Conservation (phyloP, 2,797 vertebrate species). For the Zalophus californianus region DNA sequence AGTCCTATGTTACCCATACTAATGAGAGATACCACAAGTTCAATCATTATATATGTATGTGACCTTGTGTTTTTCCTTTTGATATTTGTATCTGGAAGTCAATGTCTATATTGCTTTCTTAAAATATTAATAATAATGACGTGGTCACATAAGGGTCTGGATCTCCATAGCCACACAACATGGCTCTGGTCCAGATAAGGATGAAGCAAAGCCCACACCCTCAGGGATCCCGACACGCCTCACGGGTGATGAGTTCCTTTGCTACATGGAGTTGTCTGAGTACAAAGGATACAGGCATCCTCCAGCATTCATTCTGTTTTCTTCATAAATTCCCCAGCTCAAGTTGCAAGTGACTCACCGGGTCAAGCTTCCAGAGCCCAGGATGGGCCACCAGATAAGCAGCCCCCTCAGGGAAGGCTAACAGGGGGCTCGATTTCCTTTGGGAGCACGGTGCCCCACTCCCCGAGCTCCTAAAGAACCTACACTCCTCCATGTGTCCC, state of each 20-base stretch:
- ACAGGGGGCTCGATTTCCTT: background rate
- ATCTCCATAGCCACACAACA: too few relatives aligned
- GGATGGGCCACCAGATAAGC: background rate
- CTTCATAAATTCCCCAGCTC: background rate
- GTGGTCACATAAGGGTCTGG: too few relatives aligned
- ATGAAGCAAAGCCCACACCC: background rate
- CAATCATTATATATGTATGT: background rate
- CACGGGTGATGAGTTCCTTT: rapidly evolving
- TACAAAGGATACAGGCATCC: rapidly evolving
- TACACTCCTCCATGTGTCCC: too few relatives aligned
- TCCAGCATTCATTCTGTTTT: background rate
- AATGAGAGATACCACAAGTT: background rate
- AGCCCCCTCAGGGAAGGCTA: background rate
- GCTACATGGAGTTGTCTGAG: rapidly evolving
- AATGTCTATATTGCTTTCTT: background rate
- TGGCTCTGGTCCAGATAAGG: too few relatives aligned
- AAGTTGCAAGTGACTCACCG: too few relatives aligned
- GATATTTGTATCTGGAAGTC: too few relatives aligned
- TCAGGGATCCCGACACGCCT: background rate
- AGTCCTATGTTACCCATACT: background rate
- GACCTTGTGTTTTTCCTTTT: too few relatives aligned
- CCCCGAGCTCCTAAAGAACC: too few relatives aligned
- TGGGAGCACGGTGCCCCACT: too few relatives aligned
- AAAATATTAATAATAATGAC: background rate
- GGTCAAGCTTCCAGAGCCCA: background rate